phyloP scores from a whole-genome alignment of 2,797 vertebrate genomes.

The Sus cebifrons region DNA sequence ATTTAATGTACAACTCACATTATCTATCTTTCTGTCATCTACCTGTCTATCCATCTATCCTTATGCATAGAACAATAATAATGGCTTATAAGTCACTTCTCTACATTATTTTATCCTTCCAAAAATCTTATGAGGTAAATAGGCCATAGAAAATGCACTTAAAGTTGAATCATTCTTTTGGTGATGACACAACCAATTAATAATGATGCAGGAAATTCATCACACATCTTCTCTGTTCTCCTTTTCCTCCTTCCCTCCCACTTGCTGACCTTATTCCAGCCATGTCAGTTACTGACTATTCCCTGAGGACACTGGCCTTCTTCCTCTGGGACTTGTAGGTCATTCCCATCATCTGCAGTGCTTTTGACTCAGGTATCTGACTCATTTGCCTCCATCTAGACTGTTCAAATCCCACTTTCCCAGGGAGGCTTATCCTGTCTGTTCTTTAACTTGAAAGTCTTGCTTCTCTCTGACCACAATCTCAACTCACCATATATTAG shows the following conservation, averaged over 20 bases:
- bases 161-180: background rate
- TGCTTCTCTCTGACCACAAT: background rate
- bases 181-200: background rate
- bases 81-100: background rate
- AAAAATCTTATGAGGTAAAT: background rate
- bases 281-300: background rate
- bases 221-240: background rate
- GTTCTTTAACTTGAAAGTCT: background rate
- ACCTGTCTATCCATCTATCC: background rate
- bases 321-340: background rate
- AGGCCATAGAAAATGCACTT: background rate
- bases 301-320: background rate
- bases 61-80: background rate
- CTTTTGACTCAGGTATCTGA: background rate
- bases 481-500: background rate
- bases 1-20: background rate
- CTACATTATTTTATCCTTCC: slow-evolving; percentile 6
- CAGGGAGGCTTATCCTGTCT: background rate
- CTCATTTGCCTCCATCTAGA: background rate
- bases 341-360: background rate
- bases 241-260: background rate
- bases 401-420: background rate
- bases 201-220: background rate
- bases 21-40: background rate
- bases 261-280: background rate